Base-by-base conservation (phyloP, 2,797 vertebrate genomes). In the Sebastes oblongus region DNA sequence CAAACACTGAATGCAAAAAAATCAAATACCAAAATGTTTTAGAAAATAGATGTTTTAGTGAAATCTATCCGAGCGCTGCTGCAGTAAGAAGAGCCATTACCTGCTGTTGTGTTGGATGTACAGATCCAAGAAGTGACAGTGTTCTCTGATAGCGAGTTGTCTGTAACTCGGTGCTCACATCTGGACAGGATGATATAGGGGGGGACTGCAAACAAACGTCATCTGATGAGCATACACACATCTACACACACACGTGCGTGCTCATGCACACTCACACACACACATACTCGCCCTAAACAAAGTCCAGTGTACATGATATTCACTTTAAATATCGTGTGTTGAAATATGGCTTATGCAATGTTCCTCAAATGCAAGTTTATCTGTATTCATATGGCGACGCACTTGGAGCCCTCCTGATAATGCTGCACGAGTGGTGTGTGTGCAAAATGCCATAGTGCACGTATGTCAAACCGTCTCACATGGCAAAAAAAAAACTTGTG, bases 121-220 rank as follows among this genome's bases (percentile, higher is more conserved):
- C 88, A 90, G 89, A 89, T 91, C 91, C 92, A 83, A 93, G 86
- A 86, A 84, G 78, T 91, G 92, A 94, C 91, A 93, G 93, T 94
- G 89, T 86, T 88, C 94, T 93, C 92, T 91, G 92, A 75, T 52
- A 77, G 86, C 22, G 90, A 93, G 92, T 93, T 90, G 92, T 93
- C 94, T 95, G 94, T 94, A 95, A 93, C 90, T 92, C 74, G 62
- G 85, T 86, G 84, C 91, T 91, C 93, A 84, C 92, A 93, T 92
- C 92, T 89, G 91, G 90, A 84, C 92, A 56, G 77, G 78, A 91
- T 95, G 92, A 96, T 96, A 96, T 95, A 95, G 93, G 93, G 94
- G 87, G 89, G 88, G 89, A 93, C 88, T 62, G 92, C 87, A 91
- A 93, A 94, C 93, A 94, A 83, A 95, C 94, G 94, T 95, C 94